These are phyloP conservation scores for Gasteruption jaculator DNA, from an alignment of 2,888 invertebrate species.

Conservation along the genomic window DNA sequence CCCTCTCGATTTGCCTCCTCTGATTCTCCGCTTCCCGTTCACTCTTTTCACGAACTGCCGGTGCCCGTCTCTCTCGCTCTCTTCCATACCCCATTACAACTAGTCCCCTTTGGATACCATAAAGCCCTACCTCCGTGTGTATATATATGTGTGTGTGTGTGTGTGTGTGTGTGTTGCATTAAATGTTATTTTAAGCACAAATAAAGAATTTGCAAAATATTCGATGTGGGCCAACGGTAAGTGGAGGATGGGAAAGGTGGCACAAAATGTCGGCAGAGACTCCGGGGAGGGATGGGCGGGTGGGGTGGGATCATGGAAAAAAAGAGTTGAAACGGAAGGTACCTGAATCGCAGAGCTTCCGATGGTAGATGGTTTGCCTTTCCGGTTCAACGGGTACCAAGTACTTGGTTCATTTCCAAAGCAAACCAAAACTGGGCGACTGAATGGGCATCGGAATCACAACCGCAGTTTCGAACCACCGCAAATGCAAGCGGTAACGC, in stretches of 20 bases:
- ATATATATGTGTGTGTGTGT: not conserved
- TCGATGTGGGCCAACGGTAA: constrained; percentile 4
- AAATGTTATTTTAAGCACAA: not conserved
- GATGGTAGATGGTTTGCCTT: constrained; percentile 36
- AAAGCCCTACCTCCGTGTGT: too few species aligned
- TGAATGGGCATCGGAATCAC: constrained; percentile 46
- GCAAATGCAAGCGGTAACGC: constrained; percentile 42
- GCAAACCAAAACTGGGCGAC: constrained; percentile 45
- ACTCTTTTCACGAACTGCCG: too few species aligned
- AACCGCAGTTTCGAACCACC: constrained; percentile 38
- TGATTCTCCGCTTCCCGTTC: constrained; percentile 4
- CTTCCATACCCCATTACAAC: constrained; percentile 14
- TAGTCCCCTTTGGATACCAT: too few species aligned
- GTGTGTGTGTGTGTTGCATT: constrained; percentile 10
- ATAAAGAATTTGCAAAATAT: not conserved
- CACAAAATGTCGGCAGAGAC: constrained; percentile 4
- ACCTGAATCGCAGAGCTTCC: too few species aligned
- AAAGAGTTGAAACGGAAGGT: too few species aligned
- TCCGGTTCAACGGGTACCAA: constrained; percentile 38
- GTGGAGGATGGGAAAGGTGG: not conserved
- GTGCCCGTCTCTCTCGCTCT: constrained; percentile 18
- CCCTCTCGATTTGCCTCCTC: constrained; percentile 21
- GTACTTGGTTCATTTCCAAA: constrained; percentile 48
- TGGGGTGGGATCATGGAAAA: too few species aligned
- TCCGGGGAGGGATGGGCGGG: constrained; percentile 4